These are phyloP conservation scores for Theropithecus gelada DNA, from an alignment of 2,113 vertebrate genomes.

Conservation along the genomic window DNA sequence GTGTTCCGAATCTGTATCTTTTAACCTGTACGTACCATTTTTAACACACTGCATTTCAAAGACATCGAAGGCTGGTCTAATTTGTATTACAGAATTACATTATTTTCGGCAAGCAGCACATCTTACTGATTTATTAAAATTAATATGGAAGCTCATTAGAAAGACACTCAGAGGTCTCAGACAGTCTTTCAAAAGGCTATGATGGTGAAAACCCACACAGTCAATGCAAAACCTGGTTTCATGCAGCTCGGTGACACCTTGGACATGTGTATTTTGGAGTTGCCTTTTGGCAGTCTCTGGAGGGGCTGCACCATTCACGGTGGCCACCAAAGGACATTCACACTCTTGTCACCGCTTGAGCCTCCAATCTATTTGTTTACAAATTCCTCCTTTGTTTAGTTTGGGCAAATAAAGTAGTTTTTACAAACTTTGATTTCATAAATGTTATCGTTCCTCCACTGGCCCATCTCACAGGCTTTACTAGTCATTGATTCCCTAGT, in stretches of 20 bases:
- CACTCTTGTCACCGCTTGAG: accelerated
- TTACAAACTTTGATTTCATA: background rate
- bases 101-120: constrained; percentile 76
- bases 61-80: constrained; percentile 81
- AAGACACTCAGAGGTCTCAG: constrained; percentile 67
- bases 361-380: accelerated
- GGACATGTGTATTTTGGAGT: background rate
- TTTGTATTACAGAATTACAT: constrained; percentile 84
- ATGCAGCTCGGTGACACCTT: background rate
- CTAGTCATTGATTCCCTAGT: accelerated
- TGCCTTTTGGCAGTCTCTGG: background rate
- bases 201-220: constrained; percentile 39
- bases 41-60: constrained; percentile 84
- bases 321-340: accelerated
- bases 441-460: accelerated
- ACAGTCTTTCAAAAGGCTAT: constrained; percentile 51
- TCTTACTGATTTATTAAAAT: constrained; percentile 82
- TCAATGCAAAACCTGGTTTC: constrained; percentile 30
- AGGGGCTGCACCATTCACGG: accelerated
- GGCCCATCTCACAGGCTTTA: background rate
- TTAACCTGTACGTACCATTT: constrained; percentile 85
- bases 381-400: background rate
- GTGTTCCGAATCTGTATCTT: constrained; percentile 85
- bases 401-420: background rate
- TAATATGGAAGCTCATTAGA: constrained; percentile 75